Base-by-base conservation (phyloP, 2,113 vertebrate genomes). In the Rhinolophus sinicus region DNA sequence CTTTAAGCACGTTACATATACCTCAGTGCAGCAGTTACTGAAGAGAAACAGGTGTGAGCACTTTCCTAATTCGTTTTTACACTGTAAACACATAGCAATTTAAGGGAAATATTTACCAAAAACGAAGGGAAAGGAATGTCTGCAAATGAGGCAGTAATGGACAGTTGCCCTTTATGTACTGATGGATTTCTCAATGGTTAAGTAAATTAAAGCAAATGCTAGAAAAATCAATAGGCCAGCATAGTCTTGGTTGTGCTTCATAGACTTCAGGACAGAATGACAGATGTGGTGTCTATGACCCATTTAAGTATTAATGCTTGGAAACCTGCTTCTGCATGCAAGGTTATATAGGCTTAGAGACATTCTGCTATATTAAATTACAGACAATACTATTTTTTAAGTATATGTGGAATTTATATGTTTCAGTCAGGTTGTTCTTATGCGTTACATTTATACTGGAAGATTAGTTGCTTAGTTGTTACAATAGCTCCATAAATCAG, bases 21-120 rank as follows among this genome's bases (percentile, higher is more conserved):
- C 98, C 99, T 99, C 98, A 92, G 95, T 98, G 98, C 98, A 99
- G 98, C 98, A 98, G 98, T 98, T 98, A 98, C 98, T 98, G 99
- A 99, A 97, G 98, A 99, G 99, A 99, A 99, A 99, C 99, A 99
- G 99, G 99, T 99, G 99, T 99, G 99, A 99, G 99, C 98, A 98
- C 98, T 98, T 99, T 98, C 98, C 95, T 98, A 99, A 99, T 99
- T 99, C 99, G 98, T 99, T 99, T 99, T 99, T 99, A 97, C 98
- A 97, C 98, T 98, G 98, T 98, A 99, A 99, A 99, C 98, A 98
- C 98, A 93, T 97, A 97, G 97, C 56, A 76, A 97, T 98, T 98
- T 98, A 97, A 98, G 97, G 97, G 97, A 98, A 98, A 99, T 99
- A 98, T 98, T 98, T 98, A 98, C 98, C 84, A 97, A 98, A 98